These are phyloP conservation scores for Motacilla alba DNA, from an alignment of 2,113 vertebrate genomes.

Conservation along the genomic window DNA sequence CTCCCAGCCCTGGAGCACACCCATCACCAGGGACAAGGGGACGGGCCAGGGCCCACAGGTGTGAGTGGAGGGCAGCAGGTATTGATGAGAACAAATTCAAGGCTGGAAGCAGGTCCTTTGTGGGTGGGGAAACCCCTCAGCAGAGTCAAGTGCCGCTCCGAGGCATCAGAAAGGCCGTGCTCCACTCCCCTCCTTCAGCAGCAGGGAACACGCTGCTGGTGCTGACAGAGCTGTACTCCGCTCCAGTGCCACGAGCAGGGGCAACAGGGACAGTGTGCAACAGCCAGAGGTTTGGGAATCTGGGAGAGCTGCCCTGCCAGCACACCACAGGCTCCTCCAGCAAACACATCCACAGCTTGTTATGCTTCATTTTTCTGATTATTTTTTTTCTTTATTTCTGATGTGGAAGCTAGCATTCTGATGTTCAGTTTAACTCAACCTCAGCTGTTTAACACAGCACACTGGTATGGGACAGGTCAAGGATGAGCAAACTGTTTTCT, in stretches of 20 bases:
- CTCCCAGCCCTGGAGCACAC: neutral
- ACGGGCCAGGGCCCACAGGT: fast-evolving
- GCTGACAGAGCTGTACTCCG: neutral
- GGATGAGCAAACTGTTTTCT: neutral
- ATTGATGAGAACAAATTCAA: neutral
- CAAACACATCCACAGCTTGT: fast-evolving
- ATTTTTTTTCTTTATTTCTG: neutral
- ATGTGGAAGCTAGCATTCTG: neutral
- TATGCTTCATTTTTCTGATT: neutral
- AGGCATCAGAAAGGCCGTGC: neutral
- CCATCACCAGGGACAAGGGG: neutral
- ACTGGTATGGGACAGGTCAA: neutral
- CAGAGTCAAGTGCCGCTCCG: neutral
- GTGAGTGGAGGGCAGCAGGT: fast-evolving
- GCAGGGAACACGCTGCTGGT: fast-evolving
- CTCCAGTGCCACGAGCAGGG: neutral
- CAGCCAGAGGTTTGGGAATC: neutral
- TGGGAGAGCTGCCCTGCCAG: neutral
- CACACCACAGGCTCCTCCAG: neutral
- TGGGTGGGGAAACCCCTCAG: no score
- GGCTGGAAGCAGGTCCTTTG: neutral
- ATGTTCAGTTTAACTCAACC: neutral
- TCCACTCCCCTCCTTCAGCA: fast-evolving
- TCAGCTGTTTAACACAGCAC: neutral
- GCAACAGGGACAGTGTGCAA: fast-evolving